Base-by-base conservation (phyloP, 2,888 invertebrate genomes). In the Hermodice carunculata region DNA sequence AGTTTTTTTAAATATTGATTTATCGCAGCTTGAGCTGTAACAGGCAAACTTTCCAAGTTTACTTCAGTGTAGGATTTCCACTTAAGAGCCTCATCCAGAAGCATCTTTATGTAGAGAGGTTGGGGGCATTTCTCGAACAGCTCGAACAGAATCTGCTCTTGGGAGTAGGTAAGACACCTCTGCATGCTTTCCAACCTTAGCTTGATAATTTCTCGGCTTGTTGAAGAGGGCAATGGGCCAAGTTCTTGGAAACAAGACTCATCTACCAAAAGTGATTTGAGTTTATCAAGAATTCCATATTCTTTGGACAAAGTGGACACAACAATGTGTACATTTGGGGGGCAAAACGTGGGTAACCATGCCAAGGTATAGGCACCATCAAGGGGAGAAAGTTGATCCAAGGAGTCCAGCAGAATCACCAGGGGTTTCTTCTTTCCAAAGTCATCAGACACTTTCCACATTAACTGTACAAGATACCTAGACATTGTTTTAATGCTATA, bases 1-100 rank as follows among this genome's bases (percentile, higher is more conserved):
- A 81, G 71, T 6, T 72, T 70, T 14, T 76, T 69, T 69, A 69
- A 64, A 22, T 64, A 32, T n/a, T 2, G 1, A 28, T 60, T 31
- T 6, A 60, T 31, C 4, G 51, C 51, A 26, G 29, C 52, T 1
- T n/a, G 31, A 1, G 52, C 26, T 3, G 52, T 51, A 2, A 32
- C 37, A 6, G 57, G 44, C 17, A 51, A 42, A 6, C 3, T 52
- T 19, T 31, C 22, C 4, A 8, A 4, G 26, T 5, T 34, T 11
- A 29, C 52, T 37, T 31, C n/a, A 26, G 17, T 37, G 51, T 60
- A 60, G 22, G 60, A 60, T 28, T 37, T 60, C 60, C 60, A 60
- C 3, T 26, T 22, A 19, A 48, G 31, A 2, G 52, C 51, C 40
- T 37, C 22, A 22, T 60, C 31, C n/a, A 51, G 17, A 40, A 37